Evolutionary conservation across 2,113 vertebrate genomes (phyloP).

Genomic region (Rhinopithecus roxellana): DNA sequence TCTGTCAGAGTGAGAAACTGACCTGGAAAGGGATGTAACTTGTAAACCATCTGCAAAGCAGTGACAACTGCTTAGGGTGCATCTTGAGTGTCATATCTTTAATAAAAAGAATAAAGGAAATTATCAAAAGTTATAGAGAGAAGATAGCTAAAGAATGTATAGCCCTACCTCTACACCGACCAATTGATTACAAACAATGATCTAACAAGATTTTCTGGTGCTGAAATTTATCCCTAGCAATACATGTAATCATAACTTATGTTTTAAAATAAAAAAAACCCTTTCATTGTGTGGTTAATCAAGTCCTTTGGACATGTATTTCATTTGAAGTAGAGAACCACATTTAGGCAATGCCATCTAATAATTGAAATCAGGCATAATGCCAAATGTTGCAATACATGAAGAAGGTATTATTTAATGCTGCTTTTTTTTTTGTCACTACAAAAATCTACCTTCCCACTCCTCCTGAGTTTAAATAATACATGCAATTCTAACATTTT

Average conservation of each 20-base stretch:
- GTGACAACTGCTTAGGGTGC: neutral
- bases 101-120: constrained; percentile 42
- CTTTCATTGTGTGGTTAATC: constrained; percentile 25
- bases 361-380: constrained; percentile 51
- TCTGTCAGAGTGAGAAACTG: neutral
- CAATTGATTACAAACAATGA: constrained; percentile 51
- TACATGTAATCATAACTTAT: neutral
- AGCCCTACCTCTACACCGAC: neutral
- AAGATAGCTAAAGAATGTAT: constrained; percentile 32
- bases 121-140: constrained; percentile 34
- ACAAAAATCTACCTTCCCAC: neutral
- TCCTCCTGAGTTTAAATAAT: neutral
- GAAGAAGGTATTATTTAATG: neutral
- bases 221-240: neutral
- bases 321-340: neutral
- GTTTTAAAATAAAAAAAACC: constrained; percentile 37
- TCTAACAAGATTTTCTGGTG: constrained; percentile 46
- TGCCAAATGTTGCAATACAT: neutral
- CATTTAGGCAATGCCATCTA: neutral
- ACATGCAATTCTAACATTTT: neutral
- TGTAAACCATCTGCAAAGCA: constrained; percentile 7
- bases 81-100: constrained; percentile 58
- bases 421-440: neutral
- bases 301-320: constrained; percentile 49
- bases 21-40: neutral